Percentiles rank a stretch among this genome's conserved stretches.
Conservation (phyloP, 2,797 vertebrate species). For the Hemibagrus guttatus region DNA sequence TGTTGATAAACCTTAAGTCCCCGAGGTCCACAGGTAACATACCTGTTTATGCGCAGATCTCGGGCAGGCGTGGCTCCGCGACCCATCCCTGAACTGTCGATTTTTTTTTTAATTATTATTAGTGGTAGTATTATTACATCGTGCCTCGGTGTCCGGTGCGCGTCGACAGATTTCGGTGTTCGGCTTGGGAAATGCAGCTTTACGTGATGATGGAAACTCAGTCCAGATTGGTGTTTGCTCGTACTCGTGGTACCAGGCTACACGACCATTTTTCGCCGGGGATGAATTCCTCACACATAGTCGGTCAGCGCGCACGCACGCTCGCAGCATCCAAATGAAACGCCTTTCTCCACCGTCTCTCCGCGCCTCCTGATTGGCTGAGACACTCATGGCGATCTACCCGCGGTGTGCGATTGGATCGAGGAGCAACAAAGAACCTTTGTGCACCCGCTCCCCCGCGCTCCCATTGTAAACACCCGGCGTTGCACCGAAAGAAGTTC, state of each 20-base stretch:
- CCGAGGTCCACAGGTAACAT: conserved; percentile 72
- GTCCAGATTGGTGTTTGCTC: not conserved
- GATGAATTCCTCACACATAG: conserved; percentile 37
- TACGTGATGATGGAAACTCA: no score
- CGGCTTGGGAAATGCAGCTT: not conserved
- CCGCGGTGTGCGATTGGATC: conserved; percentile 63
- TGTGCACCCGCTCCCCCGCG: conserved; percentile 65
- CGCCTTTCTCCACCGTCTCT: conserved; percentile 66
- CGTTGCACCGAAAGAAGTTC: not conserved
- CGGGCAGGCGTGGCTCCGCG: conserved; percentile 49
- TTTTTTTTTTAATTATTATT: not conserved
- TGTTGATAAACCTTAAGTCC: conserved; percentile 48
- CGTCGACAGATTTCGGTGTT: not conserved
- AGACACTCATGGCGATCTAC: conserved; percentile 63
- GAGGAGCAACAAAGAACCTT: conserved; percentile 70
- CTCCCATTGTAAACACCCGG: conserved; percentile 41
- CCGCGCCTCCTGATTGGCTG: conserved; percentile 70
- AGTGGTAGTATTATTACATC: not conserved
- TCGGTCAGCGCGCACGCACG: conserved; percentile 35
- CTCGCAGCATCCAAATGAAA: conserved; percentile 56
- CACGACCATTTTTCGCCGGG: conserved; percentile 42
- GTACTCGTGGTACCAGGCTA: not conserved
- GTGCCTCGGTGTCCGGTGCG: not conserved
- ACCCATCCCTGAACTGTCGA: conserved; percentile 53
- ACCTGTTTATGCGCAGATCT: conserved; percentile 67